Percentiles rank a stretch among this genome's conserved stretches.
Evolutionary conservation across 2,113 vertebrate genomes (phyloP).

Genomic region (Varanus salvator): DNA sequence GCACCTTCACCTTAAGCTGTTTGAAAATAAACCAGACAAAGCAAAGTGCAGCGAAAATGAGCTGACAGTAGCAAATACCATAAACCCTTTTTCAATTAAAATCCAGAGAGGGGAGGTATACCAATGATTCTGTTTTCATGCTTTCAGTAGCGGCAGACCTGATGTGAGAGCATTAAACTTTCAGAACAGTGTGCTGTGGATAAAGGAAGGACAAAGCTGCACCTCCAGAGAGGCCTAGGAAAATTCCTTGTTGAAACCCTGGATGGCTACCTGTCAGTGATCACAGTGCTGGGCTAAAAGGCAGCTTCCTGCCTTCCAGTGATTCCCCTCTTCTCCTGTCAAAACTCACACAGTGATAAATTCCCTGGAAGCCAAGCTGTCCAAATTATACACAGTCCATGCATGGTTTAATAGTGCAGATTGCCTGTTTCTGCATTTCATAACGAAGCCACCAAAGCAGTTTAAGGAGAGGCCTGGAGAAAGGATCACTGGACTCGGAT

Average conservation of each 20-base stretch:
- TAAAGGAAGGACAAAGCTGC: too few species aligned
- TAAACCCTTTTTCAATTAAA: too few species aligned
- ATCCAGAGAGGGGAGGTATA: not conserved
- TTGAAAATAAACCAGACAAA: too few species aligned
- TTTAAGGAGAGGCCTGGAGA: not conserved
- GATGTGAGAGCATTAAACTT: conserved; percentile 20
- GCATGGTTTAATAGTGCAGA: not conserved
- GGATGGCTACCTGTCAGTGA: too few species aligned
- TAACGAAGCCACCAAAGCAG: not conserved
- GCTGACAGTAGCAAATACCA: too few species aligned
- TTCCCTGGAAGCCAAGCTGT: not conserved
- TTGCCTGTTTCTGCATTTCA: conserved; percentile 12
- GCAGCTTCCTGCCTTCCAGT: too few species aligned
- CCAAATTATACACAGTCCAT: not conserved
- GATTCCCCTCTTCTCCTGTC: not conserved
- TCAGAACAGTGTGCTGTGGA: too few species aligned
- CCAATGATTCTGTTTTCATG: conserved; percentile 7
- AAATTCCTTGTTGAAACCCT: too few species aligned
- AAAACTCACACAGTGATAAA: not conserved
- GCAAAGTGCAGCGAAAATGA: too few species aligned
- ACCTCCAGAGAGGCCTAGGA: too few species aligned
- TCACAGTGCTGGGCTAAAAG: too few species aligned
- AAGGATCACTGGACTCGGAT: conserved; percentile 20
- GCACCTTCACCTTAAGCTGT: too few species aligned
- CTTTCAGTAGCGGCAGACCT: not conserved